Conservation (phyloP, 2,797 vertebrate genomes). For the Danio aesculapii region DNA sequence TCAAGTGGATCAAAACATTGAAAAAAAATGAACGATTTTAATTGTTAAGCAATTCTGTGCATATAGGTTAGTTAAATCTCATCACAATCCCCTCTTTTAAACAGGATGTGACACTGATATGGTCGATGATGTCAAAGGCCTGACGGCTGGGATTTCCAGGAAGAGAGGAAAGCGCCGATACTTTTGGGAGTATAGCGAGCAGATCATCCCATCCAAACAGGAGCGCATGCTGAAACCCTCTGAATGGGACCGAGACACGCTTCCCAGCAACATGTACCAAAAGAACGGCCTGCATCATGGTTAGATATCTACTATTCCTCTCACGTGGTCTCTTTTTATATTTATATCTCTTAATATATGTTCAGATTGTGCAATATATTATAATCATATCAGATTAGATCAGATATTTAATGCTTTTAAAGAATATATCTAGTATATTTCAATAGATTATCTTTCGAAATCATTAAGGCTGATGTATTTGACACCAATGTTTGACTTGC, state of each 20-base stretch:
- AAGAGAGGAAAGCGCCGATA: conserved; percentile 96
- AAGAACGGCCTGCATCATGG: conserved; percentile 97
- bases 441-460: not conserved
- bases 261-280: conserved; percentile 99
- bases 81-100: conserved; percentile 13
- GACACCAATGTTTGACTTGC: not conserved
- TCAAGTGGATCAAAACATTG: no score
- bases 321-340: not conserved
- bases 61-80: not conserved
- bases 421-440: not conserved
- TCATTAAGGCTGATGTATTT: not conserved
- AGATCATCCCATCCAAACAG: conserved; percentile 91
- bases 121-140: conserved; percentile 92
- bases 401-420: not conserved
- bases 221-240: conserved; percentile 95
- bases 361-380: not conserved
- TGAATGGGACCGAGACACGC: conserved; percentile 94
- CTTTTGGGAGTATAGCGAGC: conserved; percentile 99
- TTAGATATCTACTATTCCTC: conserved; percentile 67
- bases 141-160: conserved; percentile 90
- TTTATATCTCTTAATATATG: not conserved
- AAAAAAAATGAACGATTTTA: not conserved
- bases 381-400: not conserved
- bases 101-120: conserved; percentile 94
- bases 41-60: not conserved